Percentiles rank a stretch among this genome's conserved stretches.
Conservation (phyloP, 2,797 vertebrate species). For the Coracias cyanogaster region DNA sequence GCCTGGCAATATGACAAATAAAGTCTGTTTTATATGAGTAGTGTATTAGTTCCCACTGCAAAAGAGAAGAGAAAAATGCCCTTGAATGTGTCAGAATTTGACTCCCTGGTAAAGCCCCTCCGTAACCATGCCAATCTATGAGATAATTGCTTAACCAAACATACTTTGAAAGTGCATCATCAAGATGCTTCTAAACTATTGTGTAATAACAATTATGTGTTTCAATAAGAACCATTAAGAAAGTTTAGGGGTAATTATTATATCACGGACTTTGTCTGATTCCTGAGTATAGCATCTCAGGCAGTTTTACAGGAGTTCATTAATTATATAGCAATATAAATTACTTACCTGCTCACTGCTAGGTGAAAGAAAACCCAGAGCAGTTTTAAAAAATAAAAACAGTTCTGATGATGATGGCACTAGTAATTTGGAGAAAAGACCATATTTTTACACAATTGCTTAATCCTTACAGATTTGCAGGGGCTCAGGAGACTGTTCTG, state of each 20-base stretch:
- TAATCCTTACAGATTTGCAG: neutral
- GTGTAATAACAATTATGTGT: slow-evolving; percentile 60
- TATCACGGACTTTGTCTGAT: neutral
- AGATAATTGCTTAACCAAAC: slow-evolving; percentile 41
- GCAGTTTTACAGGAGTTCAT: neutral
- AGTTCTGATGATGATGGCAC: neutral
- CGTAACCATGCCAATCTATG: neutral
- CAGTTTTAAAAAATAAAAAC: neutral
- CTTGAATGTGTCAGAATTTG: neutral
- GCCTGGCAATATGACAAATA: neutral
- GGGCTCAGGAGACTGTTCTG: neutral
- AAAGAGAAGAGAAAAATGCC: neutral
- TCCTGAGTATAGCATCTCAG: neutral
- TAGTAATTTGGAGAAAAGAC: neutral
- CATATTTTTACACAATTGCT: neutral
- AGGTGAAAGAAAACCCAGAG: neutral
- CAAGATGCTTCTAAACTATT: slow-evolving; percentile 23
- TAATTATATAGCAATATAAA: neutral
- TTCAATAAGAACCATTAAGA: slow-evolving; percentile 58
- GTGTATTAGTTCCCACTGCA: neutral
- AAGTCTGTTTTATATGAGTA: neutral
- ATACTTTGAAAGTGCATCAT: slow-evolving; percentile 31
- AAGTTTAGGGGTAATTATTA: slow-evolving; percentile 36
- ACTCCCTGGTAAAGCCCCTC: slow-evolving; percentile 1
- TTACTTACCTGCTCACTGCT: neutral